Conservation (phyloP, 1,140 invertebrate species). For the Drosophila sproati region DNA sequence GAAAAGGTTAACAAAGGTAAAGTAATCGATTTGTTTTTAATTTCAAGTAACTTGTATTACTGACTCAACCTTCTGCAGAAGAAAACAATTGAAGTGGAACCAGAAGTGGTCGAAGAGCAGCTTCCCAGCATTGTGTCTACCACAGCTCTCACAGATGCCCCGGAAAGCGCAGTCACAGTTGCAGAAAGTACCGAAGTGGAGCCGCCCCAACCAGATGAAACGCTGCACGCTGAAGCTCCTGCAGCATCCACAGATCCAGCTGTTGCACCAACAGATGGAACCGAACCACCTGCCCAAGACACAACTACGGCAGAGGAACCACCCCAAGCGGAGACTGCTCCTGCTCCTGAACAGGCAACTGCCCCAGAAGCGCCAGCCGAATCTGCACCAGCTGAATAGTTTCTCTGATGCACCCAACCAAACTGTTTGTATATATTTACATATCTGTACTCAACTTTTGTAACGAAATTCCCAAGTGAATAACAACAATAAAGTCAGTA, state of each 20-base stretch:
- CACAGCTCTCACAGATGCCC: not conserved
- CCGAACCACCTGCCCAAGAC: not conserved
- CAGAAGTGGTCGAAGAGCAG: not conserved
- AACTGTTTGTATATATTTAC: not conserved
- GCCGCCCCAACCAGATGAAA: not conserved
- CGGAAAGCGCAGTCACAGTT: not conserved
- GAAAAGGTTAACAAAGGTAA: conserved; percentile 44
- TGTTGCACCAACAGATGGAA: not conserved
- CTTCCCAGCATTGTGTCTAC: not conserved
- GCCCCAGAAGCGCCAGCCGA: conserved; percentile 5
- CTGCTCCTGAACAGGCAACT: conserved; percentile 12
- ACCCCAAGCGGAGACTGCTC: not conserved
- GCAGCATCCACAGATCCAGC: not conserved
- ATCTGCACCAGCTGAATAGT: conserved; percentile 4
- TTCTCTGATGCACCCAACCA: not conserved
- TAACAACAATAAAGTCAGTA: too few relatives aligned
- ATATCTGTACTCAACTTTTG: not conserved
- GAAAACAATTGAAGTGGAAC: conserved; percentile 8
- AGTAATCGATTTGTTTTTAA: too few relatives aligned
- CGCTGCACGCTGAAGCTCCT: conserved; percentile 9
- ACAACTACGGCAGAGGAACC: not conserved
- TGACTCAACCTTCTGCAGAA: not conserved
- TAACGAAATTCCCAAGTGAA: not conserved
- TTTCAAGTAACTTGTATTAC: too few relatives aligned
- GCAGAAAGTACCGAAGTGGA: not conserved